These are phyloP conservation scores for Carapus acus DNA, from an alignment of 2,797 vertebrate species.

Conservation along the genomic window DNA sequence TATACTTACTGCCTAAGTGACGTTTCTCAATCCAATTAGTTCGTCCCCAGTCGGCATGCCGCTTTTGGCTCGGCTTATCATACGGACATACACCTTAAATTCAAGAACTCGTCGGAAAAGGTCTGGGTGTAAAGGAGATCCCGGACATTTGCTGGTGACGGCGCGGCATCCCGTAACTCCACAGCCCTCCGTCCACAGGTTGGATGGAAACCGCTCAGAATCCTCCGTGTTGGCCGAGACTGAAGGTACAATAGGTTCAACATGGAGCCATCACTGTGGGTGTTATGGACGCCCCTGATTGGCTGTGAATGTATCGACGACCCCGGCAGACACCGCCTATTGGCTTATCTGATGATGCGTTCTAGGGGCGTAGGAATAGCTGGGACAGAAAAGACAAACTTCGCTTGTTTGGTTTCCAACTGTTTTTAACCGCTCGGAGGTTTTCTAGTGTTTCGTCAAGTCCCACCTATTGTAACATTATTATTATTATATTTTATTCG, in stretches of 20 bases:
- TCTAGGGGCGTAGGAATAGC: background rate
- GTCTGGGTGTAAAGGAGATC: constrained; percentile 5
- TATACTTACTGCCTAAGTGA: constrained; percentile 57
- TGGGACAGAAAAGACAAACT: fast-evolving
- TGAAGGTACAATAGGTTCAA: constrained; percentile 51
- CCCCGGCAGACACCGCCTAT: constrained; percentile 45
- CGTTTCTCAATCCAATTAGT: constrained; percentile 59
- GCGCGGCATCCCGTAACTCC: constrained; percentile 40
- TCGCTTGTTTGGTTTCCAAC: too few relatives aligned
- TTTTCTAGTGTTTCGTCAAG: too few relatives aligned
- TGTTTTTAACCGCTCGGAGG: too few relatives aligned
- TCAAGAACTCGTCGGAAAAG: constrained; percentile 19
- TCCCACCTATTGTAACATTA: too few relatives aligned
- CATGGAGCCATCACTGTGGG: constrained; percentile 59
- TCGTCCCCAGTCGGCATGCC: constrained; percentile 49
- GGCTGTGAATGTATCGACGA: constrained; percentile 42
- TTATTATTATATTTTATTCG: too few relatives aligned
- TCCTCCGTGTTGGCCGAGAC: constrained; percentile 13
- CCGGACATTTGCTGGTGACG: constrained; percentile 19
- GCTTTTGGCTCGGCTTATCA: constrained; percentile 49
- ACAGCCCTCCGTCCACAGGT: constrained; percentile 19
- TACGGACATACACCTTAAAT: constrained; percentile 51
- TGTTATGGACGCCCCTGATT: constrained; percentile 50
- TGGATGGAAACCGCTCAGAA: constrained; percentile 19
- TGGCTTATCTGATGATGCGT: constrained; percentile 43